These are phyloP conservation scores for Indri indri DNA, from an alignment of 2,113 vertebrate genomes.

Conservation along the genomic window DNA sequence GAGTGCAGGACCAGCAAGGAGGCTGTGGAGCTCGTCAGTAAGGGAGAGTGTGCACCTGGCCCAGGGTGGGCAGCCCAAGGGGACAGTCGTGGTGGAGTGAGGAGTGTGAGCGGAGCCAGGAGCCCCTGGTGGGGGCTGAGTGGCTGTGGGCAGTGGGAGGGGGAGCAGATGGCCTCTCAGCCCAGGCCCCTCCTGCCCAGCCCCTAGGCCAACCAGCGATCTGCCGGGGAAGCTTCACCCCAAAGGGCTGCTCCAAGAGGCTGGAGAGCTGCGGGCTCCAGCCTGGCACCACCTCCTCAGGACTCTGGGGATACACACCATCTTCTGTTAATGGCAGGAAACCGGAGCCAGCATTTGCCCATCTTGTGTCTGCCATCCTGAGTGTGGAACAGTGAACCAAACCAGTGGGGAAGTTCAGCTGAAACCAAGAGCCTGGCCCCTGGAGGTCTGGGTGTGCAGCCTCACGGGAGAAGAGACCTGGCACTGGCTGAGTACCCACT, in stretches of 20 bases:
- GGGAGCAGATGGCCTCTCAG: not conserved
- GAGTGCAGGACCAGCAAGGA: not conserved
- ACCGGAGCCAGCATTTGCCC: too few relatives aligned
- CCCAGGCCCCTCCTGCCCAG: not conserved
- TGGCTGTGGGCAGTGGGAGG: not conserved
- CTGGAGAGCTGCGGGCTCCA: not conserved
- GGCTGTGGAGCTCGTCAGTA: not conserved
- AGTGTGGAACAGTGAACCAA: not conserved
- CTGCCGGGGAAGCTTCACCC: not conserved
- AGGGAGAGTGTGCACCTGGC: not conserved
- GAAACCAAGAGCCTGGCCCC: not conserved
- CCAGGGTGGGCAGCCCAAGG: too few relatives aligned
- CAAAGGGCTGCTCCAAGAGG: not conserved
- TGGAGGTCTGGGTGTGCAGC: not conserved
- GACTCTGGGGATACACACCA: rapidly evolving
- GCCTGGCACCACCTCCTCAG: not conserved
- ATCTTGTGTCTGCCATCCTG: too few relatives aligned
- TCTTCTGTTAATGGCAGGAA: not conserved
- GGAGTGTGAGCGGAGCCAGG: not conserved
- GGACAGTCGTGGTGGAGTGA: too few relatives aligned
- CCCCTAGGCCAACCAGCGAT: not conserved
- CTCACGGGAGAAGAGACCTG: not conserved
- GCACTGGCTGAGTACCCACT: not conserved
- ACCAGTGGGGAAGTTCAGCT: not conserved
- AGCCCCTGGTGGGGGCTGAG: not conserved